phyloP scores from a whole-genome alignment of 2,797 vertebrate genomes.

The Sebastes kiyomatsui region DNA sequence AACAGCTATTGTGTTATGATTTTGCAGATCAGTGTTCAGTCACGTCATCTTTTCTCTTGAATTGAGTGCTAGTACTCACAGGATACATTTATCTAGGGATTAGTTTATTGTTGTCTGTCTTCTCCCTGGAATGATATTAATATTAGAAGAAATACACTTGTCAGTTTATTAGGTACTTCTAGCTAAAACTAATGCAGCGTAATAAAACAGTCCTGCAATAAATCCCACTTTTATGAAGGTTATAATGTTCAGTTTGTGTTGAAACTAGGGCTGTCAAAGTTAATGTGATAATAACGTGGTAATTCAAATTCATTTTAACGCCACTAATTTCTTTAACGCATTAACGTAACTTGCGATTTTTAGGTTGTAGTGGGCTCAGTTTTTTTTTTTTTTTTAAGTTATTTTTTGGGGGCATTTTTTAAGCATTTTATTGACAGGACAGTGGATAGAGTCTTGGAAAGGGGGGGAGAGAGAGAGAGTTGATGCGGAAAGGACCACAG shows the following conservation, averaged over 20 bases:
- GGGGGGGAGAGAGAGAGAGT: too few relatives aligned
- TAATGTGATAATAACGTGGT: too few relatives aligned
- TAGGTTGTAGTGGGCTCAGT: too few relatives aligned
- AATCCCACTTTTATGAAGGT: not conserved
- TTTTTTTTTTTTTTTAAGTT: too few relatives aligned
- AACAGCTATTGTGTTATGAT: not conserved
- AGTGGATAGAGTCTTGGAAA: too few relatives aligned
- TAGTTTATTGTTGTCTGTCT: not conserved
- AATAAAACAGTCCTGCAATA: not conserved
- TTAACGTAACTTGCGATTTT: too few relatives aligned
- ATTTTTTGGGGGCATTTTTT: too few relatives aligned
- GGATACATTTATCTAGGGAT: not conserved
- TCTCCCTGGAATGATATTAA: not conserved
- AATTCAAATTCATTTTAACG: too few relatives aligned
- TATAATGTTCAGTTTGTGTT: not conserved
- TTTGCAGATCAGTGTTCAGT: not conserved
- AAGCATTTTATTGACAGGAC: too few relatives aligned
- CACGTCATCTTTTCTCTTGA: not conserved
- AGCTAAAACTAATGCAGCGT: not conserved
- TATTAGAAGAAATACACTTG: not conserved
- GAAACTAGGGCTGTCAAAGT: not conserved
- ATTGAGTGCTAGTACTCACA: not conserved
- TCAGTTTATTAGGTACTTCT: not conserved
- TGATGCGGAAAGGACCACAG: too few relatives aligned
- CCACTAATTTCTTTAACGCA: too few relatives aligned